phyloP scores from a whole-genome alignment of 2,888 invertebrate genomes.

The Venusia cambrica region DNA sequence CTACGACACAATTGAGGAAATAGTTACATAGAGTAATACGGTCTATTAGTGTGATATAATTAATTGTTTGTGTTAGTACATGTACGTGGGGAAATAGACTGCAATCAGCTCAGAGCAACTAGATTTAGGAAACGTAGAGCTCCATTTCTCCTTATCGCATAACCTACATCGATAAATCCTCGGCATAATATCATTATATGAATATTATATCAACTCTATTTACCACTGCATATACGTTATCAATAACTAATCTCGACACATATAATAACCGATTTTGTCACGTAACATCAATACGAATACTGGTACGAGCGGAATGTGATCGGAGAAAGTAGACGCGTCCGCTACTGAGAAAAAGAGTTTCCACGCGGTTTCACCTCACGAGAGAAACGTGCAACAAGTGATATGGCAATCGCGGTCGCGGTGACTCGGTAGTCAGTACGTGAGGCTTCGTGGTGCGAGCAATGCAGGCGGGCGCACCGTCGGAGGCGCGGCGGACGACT shows the following conservation, averaged over 20 bases:
- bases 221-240: conserved; percentile 42
- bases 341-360: conserved; percentile 75
- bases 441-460: conserved; percentile 43
- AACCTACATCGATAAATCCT: conserved; percentile 38
- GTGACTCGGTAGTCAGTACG: conserved; percentile 15
- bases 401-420: conserved; percentile 34
- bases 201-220: conserved; percentile 29
- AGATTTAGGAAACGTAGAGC: conserved; percentile 16
- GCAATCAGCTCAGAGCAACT: conserved; percentile 23
- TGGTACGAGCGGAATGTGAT: conserved; percentile 58
- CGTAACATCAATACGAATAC: conserved; percentile 37
- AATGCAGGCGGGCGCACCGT: conserved; percentile 61
- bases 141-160: conserved; percentile 29
- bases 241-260: conserved; percentile 42
- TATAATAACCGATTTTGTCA: conserved; percentile 45
- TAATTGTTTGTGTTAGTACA: conserved; percentile 11
- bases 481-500: conserved; percentile 69
- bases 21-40: conserved; percentile 6
- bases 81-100: conserved; percentile 18
- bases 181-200: conserved; percentile 24
- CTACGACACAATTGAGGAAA: conserved; percentile 9
- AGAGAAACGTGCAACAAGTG: conserved; percentile 67
- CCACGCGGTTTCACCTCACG: conserved; percentile 73
- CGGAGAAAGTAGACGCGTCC: conserved; percentile 76
- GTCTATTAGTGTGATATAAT: conserved; percentile 19